A percentile compares a stretch with the other conserved stretches of the same genome.
phyloP scores from a whole-genome alignment of 1,140 invertebrate species.

The Contarinia nasturtii region DNA sequence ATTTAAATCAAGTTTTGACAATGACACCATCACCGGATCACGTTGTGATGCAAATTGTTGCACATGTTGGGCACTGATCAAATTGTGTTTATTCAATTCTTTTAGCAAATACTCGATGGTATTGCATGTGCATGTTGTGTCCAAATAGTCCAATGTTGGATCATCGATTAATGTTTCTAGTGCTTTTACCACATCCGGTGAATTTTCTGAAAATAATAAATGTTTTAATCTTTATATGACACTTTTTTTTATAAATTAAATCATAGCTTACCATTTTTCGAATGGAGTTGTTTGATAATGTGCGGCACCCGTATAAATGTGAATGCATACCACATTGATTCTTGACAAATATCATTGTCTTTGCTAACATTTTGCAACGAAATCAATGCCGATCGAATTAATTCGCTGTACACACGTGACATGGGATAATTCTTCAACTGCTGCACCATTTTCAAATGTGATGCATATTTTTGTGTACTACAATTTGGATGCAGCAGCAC shows the following conservation, averaged over 20 bases:
- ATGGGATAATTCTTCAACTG: slow-evolving; percentile 54
- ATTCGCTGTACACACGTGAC: slow-evolving; percentile 64
- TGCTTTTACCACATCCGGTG: slow-evolving; percentile 57
- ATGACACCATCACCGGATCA: neutral
- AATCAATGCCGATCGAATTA: slow-evolving; percentile 72
- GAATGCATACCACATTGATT: slow-evolving; percentile 83
- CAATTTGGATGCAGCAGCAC: slow-evolving; percentile 54
- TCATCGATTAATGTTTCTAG: slow-evolving; percentile 66
- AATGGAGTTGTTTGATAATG: slow-evolving; percentile 49
- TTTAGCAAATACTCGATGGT: slow-evolving; percentile 65
- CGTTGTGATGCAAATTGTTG: slow-evolving; percentile 46
- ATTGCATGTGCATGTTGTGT: slow-evolving; percentile 73
- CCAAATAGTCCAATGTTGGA: slow-evolving; percentile 72
- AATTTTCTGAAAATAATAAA: slow-evolving; percentile 38
- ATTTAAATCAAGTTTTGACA: slow-evolving; percentile 10
- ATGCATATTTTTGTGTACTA: slow-evolving; percentile 55
- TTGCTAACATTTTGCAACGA: slow-evolving; percentile 66
- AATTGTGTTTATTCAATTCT: slow-evolving; percentile 56
- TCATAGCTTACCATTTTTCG: slow-evolving; percentile 18
- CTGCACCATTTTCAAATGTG: slow-evolving; percentile 65
- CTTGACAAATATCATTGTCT: slow-evolving; percentile 40
- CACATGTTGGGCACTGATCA: slow-evolving; percentile 62
- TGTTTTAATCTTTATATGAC: neutral
- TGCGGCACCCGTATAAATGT: slow-evolving; percentile 79
- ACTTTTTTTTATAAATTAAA: neutral